Percentiles rank a stretch among this genome's conserved stretches.
phyloP scores from a whole-genome alignment of 1,140 invertebrate genomes.

The Bradysia coprophila region DNA sequence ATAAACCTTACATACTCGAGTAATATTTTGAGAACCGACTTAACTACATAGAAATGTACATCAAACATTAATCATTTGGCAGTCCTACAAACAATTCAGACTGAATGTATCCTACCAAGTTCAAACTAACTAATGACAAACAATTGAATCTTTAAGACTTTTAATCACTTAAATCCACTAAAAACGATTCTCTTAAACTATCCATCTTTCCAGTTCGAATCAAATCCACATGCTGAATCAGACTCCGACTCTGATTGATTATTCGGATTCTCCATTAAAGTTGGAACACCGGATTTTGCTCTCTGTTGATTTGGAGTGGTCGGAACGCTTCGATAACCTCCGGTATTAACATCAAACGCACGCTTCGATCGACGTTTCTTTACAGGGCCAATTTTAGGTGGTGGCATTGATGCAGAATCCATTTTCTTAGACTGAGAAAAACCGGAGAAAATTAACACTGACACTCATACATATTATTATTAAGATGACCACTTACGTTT shows the following conservation, averaged over 20 bases:
- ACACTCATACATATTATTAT: constrained; percentile 3
- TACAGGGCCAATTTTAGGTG: constrained; percentile 38
- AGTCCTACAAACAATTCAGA: no score
- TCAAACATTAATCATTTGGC: no score
- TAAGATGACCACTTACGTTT: constrained; percentile 1
- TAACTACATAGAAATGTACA: no score
- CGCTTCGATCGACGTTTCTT: constrained; percentile 41
- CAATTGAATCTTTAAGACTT: no score
- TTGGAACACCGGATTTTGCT: constrained; percentile 15
- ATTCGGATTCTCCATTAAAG: constrained; percentile 8
- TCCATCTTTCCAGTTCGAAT: constrained; percentile 40
- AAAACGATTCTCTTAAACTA: no score
- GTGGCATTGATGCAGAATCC: constrained; percentile 41
- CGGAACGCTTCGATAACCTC: constrained; percentile 33
- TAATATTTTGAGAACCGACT: no score
- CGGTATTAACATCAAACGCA: constrained; percentile 28
- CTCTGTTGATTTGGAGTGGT: constrained; percentile 36
- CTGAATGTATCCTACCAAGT: no score
- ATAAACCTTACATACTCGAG: no score
- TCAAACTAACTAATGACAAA: no score
- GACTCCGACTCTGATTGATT: constrained; percentile 45
- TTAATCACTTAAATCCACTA: no score
- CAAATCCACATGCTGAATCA: constrained; percentile 64
- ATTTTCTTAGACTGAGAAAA: constrained; percentile 23
- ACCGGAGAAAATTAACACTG: not conserved